Evolutionary conservation across 2,113 vertebrate species (phyloP).

Genomic region (Phylloscopus whistleri): DNA sequence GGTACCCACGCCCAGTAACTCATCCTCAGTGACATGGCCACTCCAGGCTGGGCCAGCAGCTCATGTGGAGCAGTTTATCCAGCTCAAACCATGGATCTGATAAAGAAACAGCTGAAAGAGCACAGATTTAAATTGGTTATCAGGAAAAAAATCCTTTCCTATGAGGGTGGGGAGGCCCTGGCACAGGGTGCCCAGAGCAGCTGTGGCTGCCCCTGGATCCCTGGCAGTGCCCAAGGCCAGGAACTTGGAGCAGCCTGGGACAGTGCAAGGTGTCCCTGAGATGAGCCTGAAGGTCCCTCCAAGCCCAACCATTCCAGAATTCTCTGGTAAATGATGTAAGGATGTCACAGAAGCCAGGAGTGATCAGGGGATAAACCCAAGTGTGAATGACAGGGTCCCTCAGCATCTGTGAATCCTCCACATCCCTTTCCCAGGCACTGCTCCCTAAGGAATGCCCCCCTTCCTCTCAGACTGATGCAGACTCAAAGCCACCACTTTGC

Average conservation of each 20-base stretch:
- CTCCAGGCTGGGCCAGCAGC: background rate
- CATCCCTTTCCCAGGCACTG: background rate
- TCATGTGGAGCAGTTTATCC: fast-evolving
- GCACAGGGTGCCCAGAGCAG: background rate
- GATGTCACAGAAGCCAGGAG: background rate
- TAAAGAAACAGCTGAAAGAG: background rate
- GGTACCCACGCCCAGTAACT: background rate
- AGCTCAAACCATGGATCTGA: background rate
- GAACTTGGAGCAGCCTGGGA: background rate
- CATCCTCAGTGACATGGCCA: fast-evolving
- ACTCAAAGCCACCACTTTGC: background rate
- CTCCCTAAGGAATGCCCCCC: background rate
- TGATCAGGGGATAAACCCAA: background rate
- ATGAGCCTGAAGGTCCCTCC: background rate
- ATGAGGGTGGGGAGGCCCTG: fast-evolving
- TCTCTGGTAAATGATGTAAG: background rate
- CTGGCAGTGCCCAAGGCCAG: background rate
- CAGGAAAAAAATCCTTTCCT: background rate
- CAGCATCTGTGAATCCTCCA: background rate
- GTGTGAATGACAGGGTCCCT: background rate
- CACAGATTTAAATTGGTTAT: background rate
- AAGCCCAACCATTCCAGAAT: background rate
- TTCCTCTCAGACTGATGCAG: background rate
- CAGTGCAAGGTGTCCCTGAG: background rate
- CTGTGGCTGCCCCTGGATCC: background rate